phyloP scores from a whole-genome alignment of 2,888 invertebrate genomes.

The Empis stercorea region DNA sequence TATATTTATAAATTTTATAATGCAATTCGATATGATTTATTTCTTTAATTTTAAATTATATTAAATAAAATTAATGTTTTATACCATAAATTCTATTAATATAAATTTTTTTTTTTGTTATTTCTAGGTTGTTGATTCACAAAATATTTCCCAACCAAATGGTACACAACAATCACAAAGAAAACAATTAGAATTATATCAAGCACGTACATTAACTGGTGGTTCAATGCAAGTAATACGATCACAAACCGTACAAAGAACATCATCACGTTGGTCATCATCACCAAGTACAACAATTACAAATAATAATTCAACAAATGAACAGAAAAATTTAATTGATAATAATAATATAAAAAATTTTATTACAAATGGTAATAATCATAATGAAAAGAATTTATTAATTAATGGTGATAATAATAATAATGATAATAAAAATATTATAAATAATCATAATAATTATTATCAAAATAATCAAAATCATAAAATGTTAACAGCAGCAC shows the following conservation, averaged over 20 bases:
- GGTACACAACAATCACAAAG: conserved; percentile 36
- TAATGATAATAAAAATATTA: background rate
- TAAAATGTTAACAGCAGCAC: conserved; percentile 28
- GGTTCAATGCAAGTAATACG: conserved; percentile 59
- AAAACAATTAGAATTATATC: conserved; percentile 52
- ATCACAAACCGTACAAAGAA: conserved; percentile 39
- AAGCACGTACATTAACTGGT: conserved; percentile 50
- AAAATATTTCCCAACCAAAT: conserved; percentile 36
- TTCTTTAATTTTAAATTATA: too few species aligned
- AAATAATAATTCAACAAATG: too few species aligned
- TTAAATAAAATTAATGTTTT: too few species aligned
- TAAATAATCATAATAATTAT: background rate
- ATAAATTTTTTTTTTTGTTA: conserved; percentile 5
- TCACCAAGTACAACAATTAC: conserved; percentile 12
- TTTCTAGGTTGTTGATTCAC: conserved; percentile 36
- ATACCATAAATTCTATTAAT: background rate
- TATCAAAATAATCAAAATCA: background rate
- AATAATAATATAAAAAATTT: background rate
- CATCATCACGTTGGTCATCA: conserved; percentile 30
- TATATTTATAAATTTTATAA: too few species aligned
- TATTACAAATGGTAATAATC: background rate
- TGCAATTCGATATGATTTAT: too few species aligned
- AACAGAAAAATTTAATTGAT: too few species aligned
- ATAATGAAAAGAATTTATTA: too few species aligned
- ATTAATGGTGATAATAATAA: background rate